A percentile compares a stretch with the other conserved stretches of the same genome.
Conservation (phyloP, 2,113 vertebrate genomes). For the Nibea albiflora region DNA sequence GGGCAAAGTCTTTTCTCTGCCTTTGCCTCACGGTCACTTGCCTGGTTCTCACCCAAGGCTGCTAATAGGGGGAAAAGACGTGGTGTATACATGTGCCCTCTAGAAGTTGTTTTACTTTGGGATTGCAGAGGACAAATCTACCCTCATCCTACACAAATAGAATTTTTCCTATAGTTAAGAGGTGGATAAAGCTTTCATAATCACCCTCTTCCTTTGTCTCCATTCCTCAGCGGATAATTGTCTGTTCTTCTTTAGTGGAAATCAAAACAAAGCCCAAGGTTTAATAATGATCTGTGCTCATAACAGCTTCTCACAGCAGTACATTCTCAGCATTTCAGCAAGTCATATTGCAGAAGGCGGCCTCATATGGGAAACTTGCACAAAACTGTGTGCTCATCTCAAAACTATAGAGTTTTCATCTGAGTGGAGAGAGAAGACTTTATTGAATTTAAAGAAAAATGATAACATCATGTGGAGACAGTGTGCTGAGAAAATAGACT, state of each 20-base stretch:
- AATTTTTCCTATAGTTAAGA: too few relatives aligned
- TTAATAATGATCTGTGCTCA: constrained; percentile 58
- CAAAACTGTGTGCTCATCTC: constrained; percentile 63
- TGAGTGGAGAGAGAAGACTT: constrained; percentile 57
- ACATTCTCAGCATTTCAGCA: constrained; percentile 42
- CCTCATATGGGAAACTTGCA: constrained; percentile 56
- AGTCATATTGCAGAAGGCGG: constrained; percentile 51
- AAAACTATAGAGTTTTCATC: constrained; percentile 67
- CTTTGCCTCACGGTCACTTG: constrained; percentile 11
- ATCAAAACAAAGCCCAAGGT: constrained; percentile 54
- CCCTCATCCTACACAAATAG: not conserved
- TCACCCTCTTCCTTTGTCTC: not conserved
- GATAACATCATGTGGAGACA: constrained; percentile 76
- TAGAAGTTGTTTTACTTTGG: constrained; percentile 3
- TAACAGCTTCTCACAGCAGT: constrained; percentile 46
- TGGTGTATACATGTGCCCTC: constrained; percentile 13
- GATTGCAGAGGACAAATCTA: constrained; percentile 21
- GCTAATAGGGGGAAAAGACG: constrained; percentile 8
- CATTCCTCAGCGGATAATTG: constrained; percentile 36
- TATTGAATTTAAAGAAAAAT: constrained; percentile 78
- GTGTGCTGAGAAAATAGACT: constrained; percentile 78
- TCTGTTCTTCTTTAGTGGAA: constrained; percentile 35
- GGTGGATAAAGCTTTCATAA: too few relatives aligned
- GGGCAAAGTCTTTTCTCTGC: constrained; percentile 11
- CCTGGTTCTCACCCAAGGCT: constrained; percentile 13